phyloP scores from a whole-genome alignment of 1,140 invertebrate species.

The Batillaria attramentaria region DNA sequence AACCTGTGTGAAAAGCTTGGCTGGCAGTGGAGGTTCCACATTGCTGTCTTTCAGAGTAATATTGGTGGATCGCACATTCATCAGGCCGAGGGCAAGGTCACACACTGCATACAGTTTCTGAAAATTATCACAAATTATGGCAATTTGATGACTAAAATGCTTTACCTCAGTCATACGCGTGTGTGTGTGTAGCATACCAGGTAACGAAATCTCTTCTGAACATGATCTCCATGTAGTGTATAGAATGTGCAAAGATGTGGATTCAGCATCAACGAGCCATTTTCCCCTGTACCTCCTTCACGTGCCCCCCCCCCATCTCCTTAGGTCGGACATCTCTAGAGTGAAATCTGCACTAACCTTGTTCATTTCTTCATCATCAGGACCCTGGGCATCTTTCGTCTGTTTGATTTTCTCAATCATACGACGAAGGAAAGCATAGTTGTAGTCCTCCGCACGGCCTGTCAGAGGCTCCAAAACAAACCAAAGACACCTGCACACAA shows the following conservation, averaged over 20 bases:
- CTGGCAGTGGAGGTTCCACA: constrained; percentile 78
- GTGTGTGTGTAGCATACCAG: too few relatives aligned
- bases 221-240: too few relatives aligned
- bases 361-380: constrained; percentile 86
- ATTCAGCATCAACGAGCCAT: too few relatives aligned
- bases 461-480: constrained; percentile 95
- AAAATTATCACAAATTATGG: constrained; percentile 35
- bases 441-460: constrained; percentile 93
- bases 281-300: too few relatives aligned
- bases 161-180: too few relatives aligned
- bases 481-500: constrained; percentile 82
- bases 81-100: constrained; percentile 91
- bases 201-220: too few relatives aligned
- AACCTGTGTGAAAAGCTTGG: constrained; percentile 71
- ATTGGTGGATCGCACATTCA: constrained; percentile 87
- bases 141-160: too few relatives aligned
- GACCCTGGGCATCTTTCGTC: constrained; percentile 89
- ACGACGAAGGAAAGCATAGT: constrained; percentile 95
- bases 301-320: too few relatives aligned
- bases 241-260: too few relatives aligned
- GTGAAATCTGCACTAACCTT: constrained; percentile 78
- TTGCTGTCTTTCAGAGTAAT: constrained; percentile 92
- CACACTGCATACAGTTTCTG: constrained; percentile 97
- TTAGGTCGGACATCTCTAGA: too few relatives aligned
- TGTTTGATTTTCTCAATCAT: constrained; percentile 87